Percentiles rank a stretch among this genome's conserved stretches.
Evolutionary conservation across 2,113 vertebrate genomes (phyloP).

Genomic region (Spheniscus mendiculus): DNA sequence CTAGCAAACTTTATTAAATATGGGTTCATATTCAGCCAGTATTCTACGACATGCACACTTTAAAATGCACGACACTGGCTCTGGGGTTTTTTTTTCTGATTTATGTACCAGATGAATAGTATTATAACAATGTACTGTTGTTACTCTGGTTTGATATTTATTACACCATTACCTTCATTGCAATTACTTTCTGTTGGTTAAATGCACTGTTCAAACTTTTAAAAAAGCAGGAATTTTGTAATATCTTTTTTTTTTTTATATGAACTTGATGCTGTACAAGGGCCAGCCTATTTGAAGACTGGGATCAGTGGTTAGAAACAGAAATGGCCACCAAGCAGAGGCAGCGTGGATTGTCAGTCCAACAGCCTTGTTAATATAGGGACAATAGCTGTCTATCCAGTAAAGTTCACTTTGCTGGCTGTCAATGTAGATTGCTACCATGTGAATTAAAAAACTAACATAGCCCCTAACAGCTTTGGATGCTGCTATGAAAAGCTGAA

Average conservation of each 20-base stretch:
- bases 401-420: neutral
- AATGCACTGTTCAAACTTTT: neutral
- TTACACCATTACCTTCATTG: neutral
- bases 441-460: neutral
- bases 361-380: neutral
- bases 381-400: too few species aligned
- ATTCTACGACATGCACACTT: neutral
- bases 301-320: neutral
- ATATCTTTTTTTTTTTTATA: neutral
- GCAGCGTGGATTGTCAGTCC: neutral
- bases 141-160: neutral
- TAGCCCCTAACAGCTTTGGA: neutral
- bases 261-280: neutral
- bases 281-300: neutral
- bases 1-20: slow-evolving; percentile 36
- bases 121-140: neutral
- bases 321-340: neutral
- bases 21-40: neutral
- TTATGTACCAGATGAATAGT: neutral
- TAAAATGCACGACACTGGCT: neutral
- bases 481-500: neutral
- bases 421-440: neutral
- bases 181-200: neutral
- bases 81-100: neutral
- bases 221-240: neutral